Evolutionary conservation across 2,113 vertebrate genomes (phyloP).

Genomic region (Cygnus buccinator): DNA sequence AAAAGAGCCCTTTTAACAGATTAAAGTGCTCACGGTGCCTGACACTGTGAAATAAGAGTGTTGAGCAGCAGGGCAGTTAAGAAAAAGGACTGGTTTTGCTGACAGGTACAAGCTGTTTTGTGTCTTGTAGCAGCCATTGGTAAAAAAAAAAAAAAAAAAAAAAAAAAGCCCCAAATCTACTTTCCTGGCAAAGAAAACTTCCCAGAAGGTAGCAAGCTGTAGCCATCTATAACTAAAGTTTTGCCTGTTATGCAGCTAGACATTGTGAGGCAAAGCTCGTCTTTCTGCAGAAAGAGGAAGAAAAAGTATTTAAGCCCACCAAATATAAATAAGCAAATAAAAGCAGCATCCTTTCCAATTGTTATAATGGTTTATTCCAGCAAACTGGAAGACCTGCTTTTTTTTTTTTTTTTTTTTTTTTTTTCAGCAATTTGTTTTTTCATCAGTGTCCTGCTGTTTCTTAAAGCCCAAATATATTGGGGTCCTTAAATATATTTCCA

Average conservation of each 20-base stretch:
- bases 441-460: neutral
- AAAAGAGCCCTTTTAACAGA: slow-evolving; percentile 70
- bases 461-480: neutral
- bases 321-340: neutral
- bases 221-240: neutral
- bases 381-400: neutral
- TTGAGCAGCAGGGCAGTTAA: slow-evolving; percentile 53
- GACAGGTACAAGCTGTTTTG: slow-evolving; percentile 53
- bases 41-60: slow-evolving; percentile 66
- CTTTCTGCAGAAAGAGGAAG: neutral
- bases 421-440: neutral
- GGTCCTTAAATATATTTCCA: neutral
- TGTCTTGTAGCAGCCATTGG: neutral
- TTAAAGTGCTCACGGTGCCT: slow-evolving; percentile 69
- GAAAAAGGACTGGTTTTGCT: slow-evolving; percentile 42
- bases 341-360: neutral
- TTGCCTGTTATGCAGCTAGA: neutral
- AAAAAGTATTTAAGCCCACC: neutral
- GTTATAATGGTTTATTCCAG: neutral
- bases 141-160: neutral
- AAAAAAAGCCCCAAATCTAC: neutral
- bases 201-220: neutral
- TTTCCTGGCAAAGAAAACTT: neutral
- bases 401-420: neutral
- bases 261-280: neutral